phyloP scores from a whole-genome alignment of 2,888 invertebrate genomes.

The Strigamia transsilvanica region DNA sequence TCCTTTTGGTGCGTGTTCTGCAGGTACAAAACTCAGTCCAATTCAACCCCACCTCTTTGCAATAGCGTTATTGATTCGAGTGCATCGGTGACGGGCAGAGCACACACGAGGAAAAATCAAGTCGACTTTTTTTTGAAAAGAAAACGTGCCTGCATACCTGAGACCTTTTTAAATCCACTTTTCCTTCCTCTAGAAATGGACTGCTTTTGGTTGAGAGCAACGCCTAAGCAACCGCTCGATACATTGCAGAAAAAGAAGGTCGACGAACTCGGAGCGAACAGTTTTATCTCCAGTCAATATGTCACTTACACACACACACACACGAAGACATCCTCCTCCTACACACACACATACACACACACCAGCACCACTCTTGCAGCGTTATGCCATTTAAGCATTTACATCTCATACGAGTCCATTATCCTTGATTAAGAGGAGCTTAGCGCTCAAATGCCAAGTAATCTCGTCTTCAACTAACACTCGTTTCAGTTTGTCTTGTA shows the following conservation, averaged over 20 bases:
- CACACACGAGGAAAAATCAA: background rate
- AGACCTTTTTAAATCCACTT: conserved; percentile 23
- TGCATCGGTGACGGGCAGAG: background rate
- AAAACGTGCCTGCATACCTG: conserved; percentile 4
- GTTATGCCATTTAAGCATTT: conserved; percentile 43
- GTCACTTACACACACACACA: conserved; percentile 23
- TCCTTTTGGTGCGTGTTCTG: conserved; percentile 4
- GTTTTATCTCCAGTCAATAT: conserved; percentile 40
- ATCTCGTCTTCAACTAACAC: conserved; percentile 9
- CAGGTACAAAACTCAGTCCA: background rate
- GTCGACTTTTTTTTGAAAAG: background rate
- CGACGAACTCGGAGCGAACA: conserved; percentile 9
- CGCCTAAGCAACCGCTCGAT: conserved; percentile 30
- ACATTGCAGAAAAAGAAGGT: conserved; percentile 28
- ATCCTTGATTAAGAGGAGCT: conserved; percentile 39
- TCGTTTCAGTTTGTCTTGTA: conserved; percentile 9
- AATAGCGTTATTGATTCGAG: conserved; percentile 2
- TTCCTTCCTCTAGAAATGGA: background rate
- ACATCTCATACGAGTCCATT: conserved; percentile 39
- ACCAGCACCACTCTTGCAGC: background rate
- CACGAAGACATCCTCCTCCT: background rate
- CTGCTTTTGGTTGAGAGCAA: conserved; percentile 5
- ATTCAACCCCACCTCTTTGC: background rate
- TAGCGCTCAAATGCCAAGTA: conserved; percentile 11
- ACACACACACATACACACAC: background rate